These are phyloP conservation scores for Nipponia nippon DNA, from an alignment of 2,113 vertebrate genomes.

Conservation along the genomic window DNA sequence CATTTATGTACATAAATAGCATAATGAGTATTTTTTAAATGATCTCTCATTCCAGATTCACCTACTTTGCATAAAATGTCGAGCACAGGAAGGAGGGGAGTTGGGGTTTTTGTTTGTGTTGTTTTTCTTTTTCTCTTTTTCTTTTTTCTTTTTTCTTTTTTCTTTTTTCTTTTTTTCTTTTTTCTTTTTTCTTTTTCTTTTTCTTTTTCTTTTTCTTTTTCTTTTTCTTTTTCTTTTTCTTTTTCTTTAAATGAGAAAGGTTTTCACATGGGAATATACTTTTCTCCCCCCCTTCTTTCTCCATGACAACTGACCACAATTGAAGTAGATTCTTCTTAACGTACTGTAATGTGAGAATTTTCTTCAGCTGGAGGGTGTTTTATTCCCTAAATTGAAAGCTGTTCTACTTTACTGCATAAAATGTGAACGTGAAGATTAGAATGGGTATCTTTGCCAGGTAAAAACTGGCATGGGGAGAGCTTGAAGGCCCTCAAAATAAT, in stretches of 20 bases:
- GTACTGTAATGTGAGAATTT: conserved; percentile 81
- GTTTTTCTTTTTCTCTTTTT: background rate
- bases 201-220: background rate
- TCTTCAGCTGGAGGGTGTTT: conserved; percentile 79
- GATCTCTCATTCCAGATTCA: conserved; percentile 75
- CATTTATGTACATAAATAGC: conserved; percentile 79
- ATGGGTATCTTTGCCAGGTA: conserved; percentile 45
- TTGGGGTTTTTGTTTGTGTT: background rate
- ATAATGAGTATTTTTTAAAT: conserved; percentile 80
- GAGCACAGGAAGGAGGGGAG: conserved; percentile 25
- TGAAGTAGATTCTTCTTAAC: conserved; percentile 77
- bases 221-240: background rate
- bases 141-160: too few relatives aligned
- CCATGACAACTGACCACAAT: conserved; percentile 79
- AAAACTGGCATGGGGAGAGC: background rate
- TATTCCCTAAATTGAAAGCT: conserved; percentile 76
- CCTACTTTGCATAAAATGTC: conserved; percentile 74
- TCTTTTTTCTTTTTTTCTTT: too few relatives aligned
- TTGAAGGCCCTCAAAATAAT: background rate
- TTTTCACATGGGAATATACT: conserved; percentile 72
- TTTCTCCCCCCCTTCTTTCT: background rate
- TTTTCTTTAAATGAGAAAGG: conserved; percentile 6
- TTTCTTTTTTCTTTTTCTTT: too few relatives aligned
- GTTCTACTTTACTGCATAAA: conserved; percentile 58
- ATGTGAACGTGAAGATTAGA: background rate